A percentile compares a stretch with the other conserved stretches of the same genome.
Evolutionary conservation across 2,113 vertebrate species (phyloP).

Genomic region (Garra rufa): DNA sequence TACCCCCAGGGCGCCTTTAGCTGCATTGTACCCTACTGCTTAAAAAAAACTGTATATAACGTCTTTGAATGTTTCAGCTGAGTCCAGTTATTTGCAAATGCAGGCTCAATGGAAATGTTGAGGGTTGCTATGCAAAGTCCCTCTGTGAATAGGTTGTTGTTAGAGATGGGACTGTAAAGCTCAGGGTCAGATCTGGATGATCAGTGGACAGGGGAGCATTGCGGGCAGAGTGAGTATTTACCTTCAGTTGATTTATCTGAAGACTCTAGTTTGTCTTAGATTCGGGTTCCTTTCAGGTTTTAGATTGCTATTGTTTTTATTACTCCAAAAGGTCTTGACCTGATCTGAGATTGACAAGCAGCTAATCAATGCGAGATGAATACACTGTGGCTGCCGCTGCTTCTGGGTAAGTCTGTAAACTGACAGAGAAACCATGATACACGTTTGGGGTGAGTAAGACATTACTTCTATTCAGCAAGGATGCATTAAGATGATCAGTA

Average conservation of each 20-base stretch:
- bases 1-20: too few relatives aligned
- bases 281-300: neutral
- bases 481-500: too few relatives aligned
- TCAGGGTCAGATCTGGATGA: neutral
- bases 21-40: too few relatives aligned
- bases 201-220: neutral
- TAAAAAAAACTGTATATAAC: neutral
- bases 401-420: constrained; percentile 10
- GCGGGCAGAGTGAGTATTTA: neutral
- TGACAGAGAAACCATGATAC: neutral
- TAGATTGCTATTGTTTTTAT: neutral
- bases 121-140: neutral
- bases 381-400: neutral
- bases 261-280: neutral
- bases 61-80: too few relatives aligned
- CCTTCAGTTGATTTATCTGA: neutral
- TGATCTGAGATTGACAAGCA: neutral
- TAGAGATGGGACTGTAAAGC: neutral
- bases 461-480: too few relatives aligned
- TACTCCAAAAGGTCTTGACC: neutral
- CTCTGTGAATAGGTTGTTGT: neutral
- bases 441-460: too few relatives aligned
- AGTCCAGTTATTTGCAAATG: neutral
- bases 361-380: neutral
- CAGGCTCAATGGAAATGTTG: neutral